Evolutionary conservation across 2,113 vertebrate species (phyloP).

Genomic region (Lamprotornis superbus): DNA sequence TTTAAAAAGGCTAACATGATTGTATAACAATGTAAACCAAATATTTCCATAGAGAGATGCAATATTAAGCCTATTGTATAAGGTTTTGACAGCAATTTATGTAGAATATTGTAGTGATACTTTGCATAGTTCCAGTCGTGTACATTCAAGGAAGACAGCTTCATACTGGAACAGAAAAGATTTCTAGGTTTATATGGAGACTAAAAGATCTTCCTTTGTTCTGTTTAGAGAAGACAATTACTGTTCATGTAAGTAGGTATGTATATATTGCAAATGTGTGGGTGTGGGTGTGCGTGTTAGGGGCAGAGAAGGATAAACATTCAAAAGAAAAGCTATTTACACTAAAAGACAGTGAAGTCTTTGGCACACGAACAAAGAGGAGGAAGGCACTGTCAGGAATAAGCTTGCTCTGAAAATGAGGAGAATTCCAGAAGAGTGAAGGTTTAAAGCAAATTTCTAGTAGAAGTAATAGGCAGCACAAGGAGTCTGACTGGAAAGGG

Average conservation of each 20-base stretch:
- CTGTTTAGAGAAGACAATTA: background rate
- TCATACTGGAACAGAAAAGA: background rate
- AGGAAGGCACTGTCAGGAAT: background rate
- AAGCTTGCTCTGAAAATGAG: background rate
- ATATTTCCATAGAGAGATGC: background rate
- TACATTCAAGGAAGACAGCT: background rate
- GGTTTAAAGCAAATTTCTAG: background rate
- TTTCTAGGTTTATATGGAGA: background rate
- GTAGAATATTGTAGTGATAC: background rate
- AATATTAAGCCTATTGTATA: background rate
- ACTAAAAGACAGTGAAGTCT: background rate
- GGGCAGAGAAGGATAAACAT: background rate
- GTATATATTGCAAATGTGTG: background rate
- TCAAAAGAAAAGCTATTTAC: background rate
- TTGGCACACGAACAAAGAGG: background rate
- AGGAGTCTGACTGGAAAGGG: background rate
- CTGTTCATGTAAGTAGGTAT: background rate
- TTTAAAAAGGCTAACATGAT: background rate
- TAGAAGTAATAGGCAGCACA: background rate
- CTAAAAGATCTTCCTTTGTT: background rate
- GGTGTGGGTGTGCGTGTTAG: background rate
- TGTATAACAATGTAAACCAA: background rate
- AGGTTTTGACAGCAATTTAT: background rate
- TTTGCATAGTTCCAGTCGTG: background rate
- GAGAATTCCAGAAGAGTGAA: background rate